Evolutionary conservation across 2,888 invertebrate species (phyloP), one percentile per base, ranked within the genome.

Genomic region (Andrena dorsata): DNA sequence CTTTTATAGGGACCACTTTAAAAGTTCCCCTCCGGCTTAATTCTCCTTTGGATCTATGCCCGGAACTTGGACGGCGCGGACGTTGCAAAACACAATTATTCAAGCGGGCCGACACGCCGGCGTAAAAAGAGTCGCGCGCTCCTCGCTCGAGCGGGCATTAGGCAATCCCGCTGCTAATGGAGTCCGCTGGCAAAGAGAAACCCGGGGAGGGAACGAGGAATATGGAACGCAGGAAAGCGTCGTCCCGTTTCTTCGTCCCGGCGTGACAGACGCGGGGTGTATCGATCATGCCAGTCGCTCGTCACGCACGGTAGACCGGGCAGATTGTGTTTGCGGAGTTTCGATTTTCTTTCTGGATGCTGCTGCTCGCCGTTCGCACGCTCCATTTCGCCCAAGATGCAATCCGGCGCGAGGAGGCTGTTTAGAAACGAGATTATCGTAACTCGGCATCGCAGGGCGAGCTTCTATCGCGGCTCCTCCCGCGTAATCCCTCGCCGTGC

Each of bases 1-100:
- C 89, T 88, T 88, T 89, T 89, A 89, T 88, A 88, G 80, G 20
- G 56, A 13, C 83, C 74, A 77, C 73, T 80, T 86, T 81, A 80
- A 83, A 85, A 85, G 86, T 88, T 86, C 71, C 82, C 88, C 79
- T 88, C 68, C 75, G 23, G 85, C 79, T 85, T 81, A 76, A 83
- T 74, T 75, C 80, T 76, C 84, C 86, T 86, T 90, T 90, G 89
- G 88, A 90, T 72, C 79, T 77, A 66, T 80, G 82, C 88, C 87
- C 88, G 82, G 81, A 76, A 84, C 79, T 83, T 77, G 61, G 65
- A 75, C 76, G 63, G 56, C 65, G 87, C 82, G 66, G 82, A 86
- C 81, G 87, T 92, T 92, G 88, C 92, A 90, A 91, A 92, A 92
- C 88, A 88, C 87, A 92, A 91, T 92, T 92, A 92, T 92, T 89